These are phyloP conservation scores for Luscinia luscinia DNA, from an alignment of 2,797 vertebrate genomes.

Conservation along the genomic window DNA sequence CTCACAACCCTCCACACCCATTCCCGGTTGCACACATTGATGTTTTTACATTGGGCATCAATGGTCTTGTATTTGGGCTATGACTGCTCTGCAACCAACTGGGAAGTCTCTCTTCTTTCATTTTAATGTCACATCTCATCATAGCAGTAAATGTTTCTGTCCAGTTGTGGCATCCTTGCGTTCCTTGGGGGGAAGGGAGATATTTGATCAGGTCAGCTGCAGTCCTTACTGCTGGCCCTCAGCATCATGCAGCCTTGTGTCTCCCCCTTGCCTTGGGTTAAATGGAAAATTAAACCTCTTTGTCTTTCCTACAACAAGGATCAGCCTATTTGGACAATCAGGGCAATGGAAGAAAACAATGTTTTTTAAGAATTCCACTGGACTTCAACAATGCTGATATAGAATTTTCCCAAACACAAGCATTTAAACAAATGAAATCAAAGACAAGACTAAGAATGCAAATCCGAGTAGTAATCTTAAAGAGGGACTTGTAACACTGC, in stretches of 20 bases:
- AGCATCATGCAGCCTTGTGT: neutral
- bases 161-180: neutral
- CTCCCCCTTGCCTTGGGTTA: neutral
- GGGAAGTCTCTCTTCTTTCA: neutral
- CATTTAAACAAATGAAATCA: neutral
- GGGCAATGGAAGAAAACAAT: neutral
- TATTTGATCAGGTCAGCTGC: neutral
- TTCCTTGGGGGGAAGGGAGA: neutral
- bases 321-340: neutral
- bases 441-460: neutral
- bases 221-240: fast-evolving
- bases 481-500: neutral
- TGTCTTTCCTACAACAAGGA: neutral
- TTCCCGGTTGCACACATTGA: neutral
- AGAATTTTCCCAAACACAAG: neutral
- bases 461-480: neutral
- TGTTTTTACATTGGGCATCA: neutral
- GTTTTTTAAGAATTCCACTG: neutral
- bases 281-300: neutral
- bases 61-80: neutral
- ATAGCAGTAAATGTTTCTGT: neutral
- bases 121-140: neutral
- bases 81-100: neutral
- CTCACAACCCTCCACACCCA: neutral
- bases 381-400: neutral